Base-by-base conservation (phyloP, 53 echinoderm and acorn worm genomes). In the Hippasteria phrygiana region DNA sequence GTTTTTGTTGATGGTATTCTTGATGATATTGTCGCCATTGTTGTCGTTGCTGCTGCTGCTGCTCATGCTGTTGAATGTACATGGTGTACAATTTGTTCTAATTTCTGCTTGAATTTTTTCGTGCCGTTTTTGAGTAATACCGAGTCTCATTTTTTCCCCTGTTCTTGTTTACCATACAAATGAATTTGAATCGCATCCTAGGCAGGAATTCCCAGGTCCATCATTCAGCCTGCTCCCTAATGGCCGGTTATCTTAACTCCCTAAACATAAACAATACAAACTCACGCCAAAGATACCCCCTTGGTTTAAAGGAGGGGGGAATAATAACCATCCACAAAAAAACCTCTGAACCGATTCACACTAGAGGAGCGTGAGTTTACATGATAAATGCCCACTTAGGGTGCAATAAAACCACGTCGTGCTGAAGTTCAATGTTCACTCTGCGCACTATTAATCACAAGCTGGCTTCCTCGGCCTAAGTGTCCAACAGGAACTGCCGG, bases 381-480 rank as follows among this genome's bases (percentile, higher is more conserved):
- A 82, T 82, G 82, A 82, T 82, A 82, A 82, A 82, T 82, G 82
- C 47, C 82, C 66, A 82, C 82, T 82, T 82, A 82, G 63, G 45
- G 66, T 32, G 82, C 82, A 82, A 82, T 82, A 82, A 82, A 82
- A 82, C 65, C 65, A 45, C 63, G 82, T 66, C 26, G 16, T 45
- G 45, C 4, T 16, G 6, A 34, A 43, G 82, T 82, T 82, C 82
- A 82, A 82, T 66, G 82, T 82, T 82, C 82, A 82, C 47, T 29
- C 64, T 17, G 43, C 9, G 29, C 35, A 43, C 64, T 66, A 82
- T 82, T 82, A 82, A 82, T 82, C 82, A 82, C 41, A n/a, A 12
- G 51, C 1, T 31, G 45, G 45, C 82, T 82, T 82, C 82, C 82
- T 82, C 47, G 20, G 16, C 31, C 32, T 43, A 0, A 63, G 64